These are phyloP conservation scores for Epinephelus awoara DNA, from an alignment of 2,797 vertebrate species.

Conservation along the genomic window DNA sequence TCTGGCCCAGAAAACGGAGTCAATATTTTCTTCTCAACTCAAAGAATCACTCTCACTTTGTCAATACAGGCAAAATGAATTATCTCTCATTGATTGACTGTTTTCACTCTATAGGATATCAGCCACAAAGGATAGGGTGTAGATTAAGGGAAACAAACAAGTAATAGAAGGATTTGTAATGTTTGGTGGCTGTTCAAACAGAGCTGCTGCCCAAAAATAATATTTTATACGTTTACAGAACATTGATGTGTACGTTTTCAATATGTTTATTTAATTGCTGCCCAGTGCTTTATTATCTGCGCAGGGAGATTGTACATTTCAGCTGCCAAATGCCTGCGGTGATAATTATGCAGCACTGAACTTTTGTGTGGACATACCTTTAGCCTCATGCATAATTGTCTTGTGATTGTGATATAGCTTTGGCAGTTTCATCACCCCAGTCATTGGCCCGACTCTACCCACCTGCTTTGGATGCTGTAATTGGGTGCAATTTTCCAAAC, in stretches of 20 bases:
- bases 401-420: constrained; percentile 48
- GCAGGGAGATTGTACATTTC: constrained; percentile 13
- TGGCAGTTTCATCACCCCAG: constrained; percentile 37
- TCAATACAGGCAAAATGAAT: not conserved
- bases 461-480: constrained; percentile 41
- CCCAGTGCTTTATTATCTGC: not conserved
- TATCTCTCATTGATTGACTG: not conserved
- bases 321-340: constrained; percentile 25
- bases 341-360: constrained; percentile 43
- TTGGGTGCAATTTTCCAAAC: constrained; percentile 64
- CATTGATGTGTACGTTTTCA: not conserved
- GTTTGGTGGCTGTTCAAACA: not conserved
- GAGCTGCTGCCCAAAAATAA: not conserved
- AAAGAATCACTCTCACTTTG: not conserved
- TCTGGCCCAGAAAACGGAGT: not conserved
- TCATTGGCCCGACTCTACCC: constrained; percentile 39
- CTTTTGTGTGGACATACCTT: constrained; percentile 37
- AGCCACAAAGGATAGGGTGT: not conserved
- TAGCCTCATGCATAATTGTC: constrained; percentile 50
- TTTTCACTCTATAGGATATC: not conserved
- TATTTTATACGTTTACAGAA: not conserved
- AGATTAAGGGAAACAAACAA: not conserved
- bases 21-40: not conserved
- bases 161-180: not conserved
- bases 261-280: not conserved